Percentiles rank a stretch among this genome's conserved stretches.
These are phyloP conservation scores for Ligdia adustata DNA, from an alignment of 2,888 invertebrate genomes.

Conservation along the genomic window DNA sequence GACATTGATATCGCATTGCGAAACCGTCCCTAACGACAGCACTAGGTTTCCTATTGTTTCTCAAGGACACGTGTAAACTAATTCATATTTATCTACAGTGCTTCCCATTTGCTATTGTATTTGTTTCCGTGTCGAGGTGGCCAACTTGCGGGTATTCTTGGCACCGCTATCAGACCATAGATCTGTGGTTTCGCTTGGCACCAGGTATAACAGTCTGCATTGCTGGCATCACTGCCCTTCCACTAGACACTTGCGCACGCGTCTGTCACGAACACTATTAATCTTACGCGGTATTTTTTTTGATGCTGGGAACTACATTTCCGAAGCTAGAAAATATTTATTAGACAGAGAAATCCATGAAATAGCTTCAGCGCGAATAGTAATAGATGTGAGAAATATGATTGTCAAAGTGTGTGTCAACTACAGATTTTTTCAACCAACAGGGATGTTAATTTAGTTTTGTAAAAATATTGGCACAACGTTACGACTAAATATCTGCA, in stretches of 20 bases:
- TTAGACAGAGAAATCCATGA: constrained; percentile 35
- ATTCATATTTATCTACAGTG: constrained; percentile 24
- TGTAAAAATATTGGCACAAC: too few relatives aligned
- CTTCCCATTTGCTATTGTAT: constrained; percentile 32
- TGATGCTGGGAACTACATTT: constrained; percentile 36
- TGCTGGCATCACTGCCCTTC: constrained; percentile 50
- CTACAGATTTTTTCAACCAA: constrained; percentile 4
- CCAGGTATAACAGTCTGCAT: constrained; percentile 40
- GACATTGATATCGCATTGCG: too few relatives aligned
- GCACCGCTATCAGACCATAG: constrained; percentile 55
- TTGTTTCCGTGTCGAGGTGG: constrained; percentile 35
- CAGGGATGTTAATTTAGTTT: too few relatives aligned
- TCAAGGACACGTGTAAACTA: constrained; percentile 7
- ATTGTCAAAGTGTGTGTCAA: constrained; percentile 1
- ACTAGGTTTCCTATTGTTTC: not conserved
- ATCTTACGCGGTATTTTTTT: constrained; percentile 48
- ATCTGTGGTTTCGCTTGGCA: constrained; percentile 62
- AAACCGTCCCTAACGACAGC: constrained; percentile 1
- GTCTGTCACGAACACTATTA: constrained; percentile 74
- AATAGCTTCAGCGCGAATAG: constrained; percentile 9
- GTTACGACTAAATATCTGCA: too few relatives aligned
- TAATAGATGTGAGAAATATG: constrained; percentile 7
- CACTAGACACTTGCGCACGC: constrained; percentile 55
- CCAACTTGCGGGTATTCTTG: constrained; percentile 44
- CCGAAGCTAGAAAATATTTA: constrained; percentile 22